Percentiles rank a stretch among this genome's conserved stretches.
Evolutionary conservation across 1,140 invertebrate genomes (phyloP).

Genomic region (Drosophila punjabiensis): DNA sequence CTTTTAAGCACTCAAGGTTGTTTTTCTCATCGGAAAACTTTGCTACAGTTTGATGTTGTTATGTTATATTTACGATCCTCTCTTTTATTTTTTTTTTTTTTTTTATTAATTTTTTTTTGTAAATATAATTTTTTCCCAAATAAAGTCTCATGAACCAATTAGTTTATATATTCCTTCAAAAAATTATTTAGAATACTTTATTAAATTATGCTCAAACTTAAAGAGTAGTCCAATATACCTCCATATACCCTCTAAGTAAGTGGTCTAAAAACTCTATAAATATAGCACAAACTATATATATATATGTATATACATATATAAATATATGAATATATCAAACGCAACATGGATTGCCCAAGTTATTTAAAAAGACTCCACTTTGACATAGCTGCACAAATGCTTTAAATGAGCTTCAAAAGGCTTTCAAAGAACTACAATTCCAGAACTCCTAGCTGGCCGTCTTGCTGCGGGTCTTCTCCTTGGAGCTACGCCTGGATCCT

Average conservation of each 20-base stretch:
- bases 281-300: slow-evolving; percentile 14
- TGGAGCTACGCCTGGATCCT: slow-evolving; percentile 68
- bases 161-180: not conserved
- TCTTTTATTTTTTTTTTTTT: too few species aligned
- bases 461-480: slow-evolving; percentile 70
- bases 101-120: not conserved
- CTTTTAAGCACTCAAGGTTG: too few species aligned
- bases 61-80: too few species aligned
- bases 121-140: not conserved
- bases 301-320: not conserved
- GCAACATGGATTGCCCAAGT: slow-evolving; percentile 3
- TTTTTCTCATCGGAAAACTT: too few species aligned
- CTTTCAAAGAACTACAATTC: not conserved
- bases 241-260: slow-evolving; percentile 16
- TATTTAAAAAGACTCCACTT: not conserved
- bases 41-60: too few species aligned
- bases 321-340: slow-evolving; percentile 1
- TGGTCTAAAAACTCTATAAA: slow-evolving; percentile 23
- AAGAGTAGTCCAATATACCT: not conserved
- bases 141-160: rapidly evolving
- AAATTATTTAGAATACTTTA: not conserved
- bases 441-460: slow-evolving; percentile 42
- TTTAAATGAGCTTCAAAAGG: not conserved
- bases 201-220: not conserved
- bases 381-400: slow-evolving; percentile 6